Evolutionary conservation across 2,888 invertebrate species (phyloP).

Genomic region (Aproaerema taeniolella): DNA sequence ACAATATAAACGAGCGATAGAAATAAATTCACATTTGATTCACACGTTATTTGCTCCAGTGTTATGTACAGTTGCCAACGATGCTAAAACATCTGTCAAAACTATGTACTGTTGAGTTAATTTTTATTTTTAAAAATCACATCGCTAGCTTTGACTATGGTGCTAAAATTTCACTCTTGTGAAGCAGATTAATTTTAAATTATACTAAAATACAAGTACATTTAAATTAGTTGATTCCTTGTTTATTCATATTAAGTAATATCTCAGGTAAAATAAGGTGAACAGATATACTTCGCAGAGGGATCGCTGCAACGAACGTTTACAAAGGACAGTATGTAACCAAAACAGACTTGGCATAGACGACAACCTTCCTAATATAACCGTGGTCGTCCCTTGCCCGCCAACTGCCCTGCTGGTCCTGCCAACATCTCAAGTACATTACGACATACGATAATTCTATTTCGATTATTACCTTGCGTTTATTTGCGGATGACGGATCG

Average conservation of each 20-base stretch:
- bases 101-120: too few relatives aligned
- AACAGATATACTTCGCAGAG: too few relatives aligned
- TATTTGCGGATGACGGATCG: constrained; percentile 73
- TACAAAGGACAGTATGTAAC: constrained; percentile 2
- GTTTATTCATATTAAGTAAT: too few relatives aligned
- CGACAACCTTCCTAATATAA: constrained; percentile 15
- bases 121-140: too few relatives aligned
- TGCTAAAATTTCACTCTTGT: too few relatives aligned
- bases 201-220: too few relatives aligned
- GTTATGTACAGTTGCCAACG: constrained; percentile 11
- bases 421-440: constrained; percentile 65
- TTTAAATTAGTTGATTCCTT: too few relatives aligned
- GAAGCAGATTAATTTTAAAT: too few relatives aligned
- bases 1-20: constrained; percentile 31
- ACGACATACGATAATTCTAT: constrained; percentile 72
- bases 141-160: too few relatives aligned
- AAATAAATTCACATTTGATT: constrained; percentile 21
- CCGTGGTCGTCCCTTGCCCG: constrained; percentile 10
- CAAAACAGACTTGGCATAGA: constrained; percentile 10
- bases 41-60: constrained; percentile 13
- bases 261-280: too few relatives aligned
- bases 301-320: too few relatives aligned
- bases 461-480: constrained; percentile 76
- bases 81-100: constrained; percentile 11
- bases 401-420: constrained; percentile 28